phyloP scores from a whole-genome alignment of 1,140 invertebrate genomes.

The Diabrotica undecimpunctata region DNA sequence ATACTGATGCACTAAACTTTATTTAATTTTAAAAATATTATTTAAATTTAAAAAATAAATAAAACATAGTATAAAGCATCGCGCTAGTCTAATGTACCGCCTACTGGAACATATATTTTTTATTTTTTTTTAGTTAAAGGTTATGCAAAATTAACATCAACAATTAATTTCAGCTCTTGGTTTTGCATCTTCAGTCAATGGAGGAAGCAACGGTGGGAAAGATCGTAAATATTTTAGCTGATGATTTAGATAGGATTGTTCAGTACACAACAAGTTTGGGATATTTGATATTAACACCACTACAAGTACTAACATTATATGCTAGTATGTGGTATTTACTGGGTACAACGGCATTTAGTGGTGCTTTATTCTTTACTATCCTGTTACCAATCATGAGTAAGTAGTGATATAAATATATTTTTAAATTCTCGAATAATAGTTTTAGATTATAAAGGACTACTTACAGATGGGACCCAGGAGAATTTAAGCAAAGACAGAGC shows the following conservation, averaged over 20 bases:
- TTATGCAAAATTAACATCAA: background rate
- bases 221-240: constrained; percentile 78
- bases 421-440: too few species aligned
- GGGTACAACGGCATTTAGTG: constrained; percentile 65
- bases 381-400: constrained; percentile 60
- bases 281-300: constrained; percentile 64
- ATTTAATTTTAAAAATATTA: too few species aligned
- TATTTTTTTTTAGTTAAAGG: too few species aligned
- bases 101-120: too few species aligned
- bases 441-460: too few species aligned
- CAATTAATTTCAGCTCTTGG: constrained; percentile 51
- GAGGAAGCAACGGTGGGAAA: constrained; percentile 72
- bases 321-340: constrained; percentile 67
- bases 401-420: background rate
- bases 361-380: constrained; percentile 60
- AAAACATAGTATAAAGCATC: too few species aligned
- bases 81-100: too few species aligned
- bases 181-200: constrained; percentile 60
- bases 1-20: too few species aligned
- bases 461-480: too few species aligned
- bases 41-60: too few species aligned
- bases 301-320: constrained; percentile 57
- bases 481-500: too few species aligned
- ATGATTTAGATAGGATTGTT: constrained; percentile 68
- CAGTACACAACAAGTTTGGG: constrained; percentile 58